Evolutionary conservation across 1,140 invertebrate species (phyloP), one percentile per base, ranked within the genome.

Genomic region (Euwallacea similis): DNA sequence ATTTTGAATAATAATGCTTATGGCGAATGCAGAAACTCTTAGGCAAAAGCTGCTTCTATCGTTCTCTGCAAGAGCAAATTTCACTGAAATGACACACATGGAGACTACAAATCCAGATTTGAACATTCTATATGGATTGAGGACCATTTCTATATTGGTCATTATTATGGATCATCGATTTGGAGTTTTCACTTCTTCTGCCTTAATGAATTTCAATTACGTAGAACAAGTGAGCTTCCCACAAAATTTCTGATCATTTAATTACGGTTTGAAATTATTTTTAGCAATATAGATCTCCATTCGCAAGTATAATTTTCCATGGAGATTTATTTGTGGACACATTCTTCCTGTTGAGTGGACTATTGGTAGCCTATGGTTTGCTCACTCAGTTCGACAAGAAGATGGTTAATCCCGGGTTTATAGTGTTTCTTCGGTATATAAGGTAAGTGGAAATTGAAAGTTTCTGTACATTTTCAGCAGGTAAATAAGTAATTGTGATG

Each of bases 321-420:
- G 86, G 86, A 7, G 85, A 87, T 70, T 79, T 89, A 3, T 85
- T 87, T 53, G 88, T 89, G 6, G 88, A 90, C 76, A 84, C 87
- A 0, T 90, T 89, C 78, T 89, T 89, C 73, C 73, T 88, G 42
- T 75, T 86, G 10, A 89, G 88, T 75, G 89, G 88, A 54, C 69
- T 86, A 16, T 77, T 88, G 11, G 81, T 86, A 0, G 78, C 82
- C 15, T 86, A 87, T 75, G 74, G 85, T 4, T 75, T 84, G 72
- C 50, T 89, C 74, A 82, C 80, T 61, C 82, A 85, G 67, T 79
- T 85, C 46, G 79, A 82, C 11, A 82, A 83, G 69, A 78, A 73
- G 59, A 42, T 81, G 66, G 77, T 83, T 0, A 81, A 84, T 80
- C 78, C 83, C 8, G 75, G 79, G 63, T 73, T 85, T 6, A 74